Evolutionary conservation across 2,888 invertebrate genomes (phyloP), one percentile per base, ranked within the genome.

Genomic region (Tetragonula carbonaria): DNA sequence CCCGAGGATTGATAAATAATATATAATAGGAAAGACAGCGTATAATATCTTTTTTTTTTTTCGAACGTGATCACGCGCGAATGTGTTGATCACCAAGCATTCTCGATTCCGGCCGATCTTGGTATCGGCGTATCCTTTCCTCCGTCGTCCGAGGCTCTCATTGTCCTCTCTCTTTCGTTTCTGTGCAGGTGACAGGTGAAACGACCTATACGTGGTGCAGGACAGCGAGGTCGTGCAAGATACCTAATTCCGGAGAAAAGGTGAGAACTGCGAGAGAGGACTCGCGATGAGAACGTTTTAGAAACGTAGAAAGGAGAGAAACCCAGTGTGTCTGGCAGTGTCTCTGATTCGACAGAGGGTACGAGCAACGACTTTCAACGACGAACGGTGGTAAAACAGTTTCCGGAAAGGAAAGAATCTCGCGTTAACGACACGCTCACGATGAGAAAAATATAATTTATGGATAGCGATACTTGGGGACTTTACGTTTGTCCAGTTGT

Each of bases 81-180:
- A 45, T 66, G 65, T 38, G 28, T 21, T 57, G 55, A n/a, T n/a
- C n/a, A n/a, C 33, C 11, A n/a, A 50, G 5, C 51, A 59, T 33
- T 70, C 77, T 73, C 75, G 81, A 89, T 86, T 86, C 82, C 86
- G 88, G 85, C 81, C 79, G 82, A 59, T 80, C 79, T 77, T 74
- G 66, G 62, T 74, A 78, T 78, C 73, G 57, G 83, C 80, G 83
- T 87, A 82, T 89, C 90, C 85, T 85, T 81, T 88, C 87, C 83
- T 82, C 86, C 81, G 74, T 84, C 74, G 88, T 91, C 88, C 73
- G 82, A 45, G 84, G 91, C 90, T 45, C 45, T 45, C 81, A 86
- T 90, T 84, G 82, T 84, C 90, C 91, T 90, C 91, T 90, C 91
- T 90, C 91, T 90, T 90, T 88, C 90, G 83, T 90, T 90, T 86